A percentile compares a stretch with the other conserved stretches of the same genome.
Evolutionary conservation across 2,113 vertebrate species (phyloP).

Genomic region (Cebus imitator): DNA sequence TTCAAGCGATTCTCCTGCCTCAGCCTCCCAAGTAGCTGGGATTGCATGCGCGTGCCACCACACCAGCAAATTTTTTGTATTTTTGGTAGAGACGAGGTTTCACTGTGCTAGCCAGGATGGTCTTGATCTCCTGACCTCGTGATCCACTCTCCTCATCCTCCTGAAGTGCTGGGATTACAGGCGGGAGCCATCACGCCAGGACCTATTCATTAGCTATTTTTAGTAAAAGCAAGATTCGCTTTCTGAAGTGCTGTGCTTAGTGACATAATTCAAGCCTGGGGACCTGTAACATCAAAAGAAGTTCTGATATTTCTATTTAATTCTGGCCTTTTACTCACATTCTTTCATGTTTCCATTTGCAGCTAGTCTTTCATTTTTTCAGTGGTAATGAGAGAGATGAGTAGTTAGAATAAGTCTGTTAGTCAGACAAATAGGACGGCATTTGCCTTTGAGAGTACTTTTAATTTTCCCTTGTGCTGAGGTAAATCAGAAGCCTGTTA

Average conservation of each 20-base stretch:
- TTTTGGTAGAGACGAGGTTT: too few species aligned
- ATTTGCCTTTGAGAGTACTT: background rate
- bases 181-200: fast-evolving
- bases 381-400: conserved; percentile 48
- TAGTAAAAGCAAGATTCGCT: background rate
- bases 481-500: conserved; percentile 35
- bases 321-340: background rate
- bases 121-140: too few species aligned
- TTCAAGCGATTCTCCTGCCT: too few species aligned
- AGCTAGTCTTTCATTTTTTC: conserved; percentile 55
- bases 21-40: too few species aligned
- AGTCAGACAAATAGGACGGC: conserved; percentile 24
- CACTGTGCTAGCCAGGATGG: too few species aligned
- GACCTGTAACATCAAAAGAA: background rate
- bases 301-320: conserved; percentile 41
- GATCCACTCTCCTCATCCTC: too few species aligned
- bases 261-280: conserved; percentile 6
- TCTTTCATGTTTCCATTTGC: conserved; percentile 49
- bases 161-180: too few species aligned
- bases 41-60: too few species aligned
- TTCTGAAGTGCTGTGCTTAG: background rate
- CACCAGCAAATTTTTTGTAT: too few species aligned
- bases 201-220: background rate
- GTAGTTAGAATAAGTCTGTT: conserved; percentile 42
- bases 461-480: conserved; percentile 39